Evolutionary conservation across 1,140 invertebrate genomes (phyloP), one percentile per base, ranked within the genome.

Genomic region (Drosophila lacteicornis): DNA sequence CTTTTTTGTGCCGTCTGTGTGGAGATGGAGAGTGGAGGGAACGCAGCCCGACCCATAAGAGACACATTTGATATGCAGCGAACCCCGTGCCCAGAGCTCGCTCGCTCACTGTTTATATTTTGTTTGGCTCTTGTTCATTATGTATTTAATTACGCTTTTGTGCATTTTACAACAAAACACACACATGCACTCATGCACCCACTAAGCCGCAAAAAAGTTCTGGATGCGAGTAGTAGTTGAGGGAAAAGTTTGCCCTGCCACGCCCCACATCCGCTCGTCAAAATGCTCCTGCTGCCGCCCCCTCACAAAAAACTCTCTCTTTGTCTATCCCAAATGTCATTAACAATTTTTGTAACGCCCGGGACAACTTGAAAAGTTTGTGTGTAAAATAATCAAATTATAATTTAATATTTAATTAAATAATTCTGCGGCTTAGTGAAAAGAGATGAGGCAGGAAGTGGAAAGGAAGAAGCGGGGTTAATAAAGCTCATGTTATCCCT

Each of bases 61-160:
- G 65, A 69, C 50, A 60, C 50, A 68, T 78, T 69, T 77, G 56
- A 77, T 68, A 77, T 77, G 74, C 74, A 59, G 46, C 45, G 53
- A 49, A 45, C 53, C 42, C 46, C 15, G 45, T 15, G 42, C 66
- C 25, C 66, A 43, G 49, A 49, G 25, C 67, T 36, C 53, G 60
- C 36, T 27, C 59, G 58, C 60, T 36, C 59, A 50, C 60, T 66
- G 60, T 70, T 76, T 74, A 70, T 81, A 76, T 86, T 88, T 87
- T 73, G 67, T 73, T 51, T 33, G 53, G 45, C 77, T 63, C 65
- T 80, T 84, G 84, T 87, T 87, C 84, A 87, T 87, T 87, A 87
- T 87, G 84, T 88, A 87, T 87, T 87, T 87, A 87, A 87, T 87
- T 87, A 87, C 78, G 84, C 85, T 88, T 84, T 84, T 90, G 77